phyloP scores from a whole-genome alignment of 2,797 vertebrate species.

The Brachymystax lenok region DNA sequence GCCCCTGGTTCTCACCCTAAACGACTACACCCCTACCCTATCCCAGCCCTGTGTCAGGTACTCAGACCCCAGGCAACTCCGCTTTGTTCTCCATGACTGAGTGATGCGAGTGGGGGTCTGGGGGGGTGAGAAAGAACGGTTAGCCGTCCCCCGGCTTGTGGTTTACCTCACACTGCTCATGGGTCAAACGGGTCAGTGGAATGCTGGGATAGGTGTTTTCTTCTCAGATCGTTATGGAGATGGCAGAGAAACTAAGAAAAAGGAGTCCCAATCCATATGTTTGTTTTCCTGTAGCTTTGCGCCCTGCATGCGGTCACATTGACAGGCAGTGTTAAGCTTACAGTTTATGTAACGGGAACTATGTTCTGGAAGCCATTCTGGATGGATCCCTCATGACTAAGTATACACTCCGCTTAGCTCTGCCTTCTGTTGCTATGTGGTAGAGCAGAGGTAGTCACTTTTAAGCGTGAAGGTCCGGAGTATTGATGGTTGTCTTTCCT shows the following conservation, averaged over 20 bases:
- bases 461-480: background rate
- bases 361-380: background rate
- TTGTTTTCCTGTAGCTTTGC: background rate
- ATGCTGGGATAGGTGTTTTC: conserved; percentile 12
- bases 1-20: background rate
- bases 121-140: background rate
- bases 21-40: conserved; percentile 8
- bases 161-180: conserved; percentile 28
- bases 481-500: background rate
- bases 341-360: background rate
- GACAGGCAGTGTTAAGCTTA: background rate
- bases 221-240: conserved; percentile 6
- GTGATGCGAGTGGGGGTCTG: background rate
- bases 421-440: too few species aligned
- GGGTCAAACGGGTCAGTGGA: conserved; percentile 25
- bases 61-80: conserved; percentile 12
- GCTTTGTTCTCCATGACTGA: background rate
- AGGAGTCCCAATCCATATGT: background rate
- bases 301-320: background rate
- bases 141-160: background rate
- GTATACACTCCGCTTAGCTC: background rate
- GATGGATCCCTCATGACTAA: background rate
- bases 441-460: background rate
- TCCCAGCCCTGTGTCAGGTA: conserved; percentile 2
- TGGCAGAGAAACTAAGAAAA: background rate